Evolutionary conservation across 1,140 invertebrate species (phyloP).

Genomic region (Drosophila tsacasi): DNA sequence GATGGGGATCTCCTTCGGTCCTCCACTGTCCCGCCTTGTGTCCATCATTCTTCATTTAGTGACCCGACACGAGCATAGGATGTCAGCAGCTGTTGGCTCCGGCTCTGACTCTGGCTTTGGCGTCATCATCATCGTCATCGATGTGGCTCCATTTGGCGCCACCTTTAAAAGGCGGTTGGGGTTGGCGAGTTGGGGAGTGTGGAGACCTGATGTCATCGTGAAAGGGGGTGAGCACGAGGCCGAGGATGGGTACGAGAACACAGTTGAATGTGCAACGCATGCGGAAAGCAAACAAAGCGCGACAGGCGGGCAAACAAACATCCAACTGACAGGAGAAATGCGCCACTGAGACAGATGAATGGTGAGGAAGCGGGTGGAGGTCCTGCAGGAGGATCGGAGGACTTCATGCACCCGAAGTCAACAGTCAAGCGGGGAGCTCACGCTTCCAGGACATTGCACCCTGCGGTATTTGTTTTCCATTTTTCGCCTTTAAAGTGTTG

Average conservation of each 20-base stretch:
- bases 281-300: conserved; percentile 77
- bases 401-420: conserved; percentile 53
- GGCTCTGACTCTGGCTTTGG: conserved; percentile 35
- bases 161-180: neutral
- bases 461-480: conserved; percentile 50
- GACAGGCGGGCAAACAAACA: conserved; percentile 75
- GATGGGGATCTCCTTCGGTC: neutral
- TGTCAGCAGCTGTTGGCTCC: conserved; percentile 68
- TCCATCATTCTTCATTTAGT: conserved; percentile 83
- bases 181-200: neutral
- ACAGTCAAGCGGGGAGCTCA: conserved; percentile 66
- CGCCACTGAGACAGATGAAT: conserved; percentile 53
- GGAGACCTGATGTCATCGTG: neutral
- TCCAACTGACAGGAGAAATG: conserved; percentile 59
- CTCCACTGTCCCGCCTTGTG: conserved; percentile 9
- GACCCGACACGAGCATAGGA: conserved; percentile 66
- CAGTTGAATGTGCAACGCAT: conserved; percentile 61
- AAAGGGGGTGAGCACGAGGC: neutral
- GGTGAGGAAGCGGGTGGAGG: conserved; percentile 26
- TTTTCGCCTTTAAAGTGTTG: conserved; percentile 49
- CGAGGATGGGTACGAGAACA: neutral
- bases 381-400: conserved; percentile 2
- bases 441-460: conserved; percentile 70
- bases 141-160: conserved; percentile 54
- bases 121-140: conserved; percentile 62